These are phyloP conservation scores for Bucco capensis DNA, from an alignment of 2,113 vertebrate genomes.

Conservation along the genomic window DNA sequence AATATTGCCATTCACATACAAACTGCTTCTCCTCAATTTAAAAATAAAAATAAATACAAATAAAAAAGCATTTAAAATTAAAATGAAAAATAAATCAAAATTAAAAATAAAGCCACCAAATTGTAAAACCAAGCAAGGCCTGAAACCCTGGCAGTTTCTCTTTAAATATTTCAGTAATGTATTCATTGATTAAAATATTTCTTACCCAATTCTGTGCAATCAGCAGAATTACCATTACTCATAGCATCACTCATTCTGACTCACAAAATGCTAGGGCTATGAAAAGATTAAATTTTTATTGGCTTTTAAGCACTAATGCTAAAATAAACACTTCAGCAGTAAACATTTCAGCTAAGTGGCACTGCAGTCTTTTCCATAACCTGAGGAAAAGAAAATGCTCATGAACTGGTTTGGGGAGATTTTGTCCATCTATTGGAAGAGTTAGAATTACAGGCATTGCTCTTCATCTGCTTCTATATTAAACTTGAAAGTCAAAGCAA, in stretches of 20 bases:
- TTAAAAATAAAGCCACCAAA: not conserved
- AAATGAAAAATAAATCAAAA: too few relatives aligned
- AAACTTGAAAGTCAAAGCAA: not conserved
- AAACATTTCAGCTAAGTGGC: slow-evolving; percentile 32
- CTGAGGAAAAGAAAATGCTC: not conserved
- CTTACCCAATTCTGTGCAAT: slow-evolving; percentile 3
- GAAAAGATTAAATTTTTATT: slow-evolving; percentile 44
- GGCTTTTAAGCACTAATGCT: slow-evolving; percentile 35
- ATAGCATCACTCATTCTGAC: slow-evolving; percentile 5
- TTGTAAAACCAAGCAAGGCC: not conserved
- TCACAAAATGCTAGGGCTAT: slow-evolving; percentile 6
- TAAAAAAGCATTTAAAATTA: too few relatives aligned
- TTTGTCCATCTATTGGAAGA: not conserved
- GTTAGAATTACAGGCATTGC: not conserved
- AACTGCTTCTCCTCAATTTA: not conserved
- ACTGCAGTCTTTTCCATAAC: not conserved
- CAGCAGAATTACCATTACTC: slow-evolving; percentile 53
- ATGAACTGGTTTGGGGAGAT: not conserved
- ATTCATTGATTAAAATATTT: slow-evolving; percentile 21
- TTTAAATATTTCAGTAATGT: not conserved
- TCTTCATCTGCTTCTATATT: not conserved
- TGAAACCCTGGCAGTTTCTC: not conserved
- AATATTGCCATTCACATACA: not conserved
- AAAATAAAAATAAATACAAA: not conserved
- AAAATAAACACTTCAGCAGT: slow-evolving; percentile 49